phyloP scores from a whole-genome alignment of 2,888 invertebrate species.

The Drosophila siamana region DNA sequence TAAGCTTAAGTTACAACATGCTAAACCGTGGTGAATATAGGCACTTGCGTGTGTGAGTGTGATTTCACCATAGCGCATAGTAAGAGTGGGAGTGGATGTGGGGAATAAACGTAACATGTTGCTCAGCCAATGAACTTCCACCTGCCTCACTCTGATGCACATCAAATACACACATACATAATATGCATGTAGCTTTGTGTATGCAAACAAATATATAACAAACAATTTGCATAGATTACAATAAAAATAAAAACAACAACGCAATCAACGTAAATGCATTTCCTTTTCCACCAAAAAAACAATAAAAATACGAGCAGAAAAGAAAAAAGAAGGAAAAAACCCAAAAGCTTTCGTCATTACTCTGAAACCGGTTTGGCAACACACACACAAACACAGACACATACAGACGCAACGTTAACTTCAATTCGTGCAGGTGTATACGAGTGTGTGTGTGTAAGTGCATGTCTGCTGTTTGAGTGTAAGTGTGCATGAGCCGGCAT shows the following conservation, averaged over 20 bases:
- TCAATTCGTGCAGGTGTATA: conserved; percentile 34
- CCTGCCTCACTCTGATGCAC: conserved; percentile 2
- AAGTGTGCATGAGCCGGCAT: conserved; percentile 45
- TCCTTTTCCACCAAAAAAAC: conserved; percentile 17
- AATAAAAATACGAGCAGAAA: conserved; percentile 8
- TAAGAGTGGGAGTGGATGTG: conserved; percentile 33
- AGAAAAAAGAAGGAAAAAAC: conserved; percentile 25
- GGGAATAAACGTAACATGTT: conserved; percentile 34
- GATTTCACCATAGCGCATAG: conserved; percentile 47
- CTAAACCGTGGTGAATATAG: conserved; percentile 48
- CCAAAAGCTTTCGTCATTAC: conserved; percentile 43
- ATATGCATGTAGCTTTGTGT: background rate
- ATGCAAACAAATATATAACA: conserved; percentile 7
- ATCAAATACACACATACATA: conserved; percentile 3
- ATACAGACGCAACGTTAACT: conserved; percentile 3
- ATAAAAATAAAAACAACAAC: conserved; percentile 8
- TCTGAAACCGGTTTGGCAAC: conserved; percentile 53
- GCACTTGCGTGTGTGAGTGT: conserved; percentile 7
- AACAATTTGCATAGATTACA: conserved; percentile 17
- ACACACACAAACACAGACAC: conserved; percentile 23
- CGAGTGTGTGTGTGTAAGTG: conserved; percentile 8
- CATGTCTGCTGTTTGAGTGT: conserved; percentile 9
- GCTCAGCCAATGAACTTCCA: conserved; percentile 40
- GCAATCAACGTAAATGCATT: conserved; percentile 33
- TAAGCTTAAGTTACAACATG: conserved; percentile 62